phyloP scores from a whole-genome alignment of 37 sponge, comb jelly and placozoan genomes.

The Diacarnus erythraeanus region DNA sequence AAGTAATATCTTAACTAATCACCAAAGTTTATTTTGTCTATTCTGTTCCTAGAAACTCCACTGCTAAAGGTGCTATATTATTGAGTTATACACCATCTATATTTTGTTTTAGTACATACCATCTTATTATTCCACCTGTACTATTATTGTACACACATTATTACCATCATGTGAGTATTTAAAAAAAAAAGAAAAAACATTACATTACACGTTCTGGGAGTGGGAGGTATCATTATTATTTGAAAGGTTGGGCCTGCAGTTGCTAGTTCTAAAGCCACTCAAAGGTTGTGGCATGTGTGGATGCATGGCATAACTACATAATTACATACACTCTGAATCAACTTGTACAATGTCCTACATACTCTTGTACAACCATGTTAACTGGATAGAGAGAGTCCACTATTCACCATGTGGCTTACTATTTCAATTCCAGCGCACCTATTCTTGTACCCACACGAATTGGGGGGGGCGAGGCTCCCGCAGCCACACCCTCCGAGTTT shows the following conservation, averaged over 20 bases:
- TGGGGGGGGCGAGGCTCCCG: no score
- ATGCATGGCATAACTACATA: no score
- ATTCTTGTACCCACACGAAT: no score
- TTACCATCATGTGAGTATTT: conserved; percentile 1
- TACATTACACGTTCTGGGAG: no score
- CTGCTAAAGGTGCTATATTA: no score
- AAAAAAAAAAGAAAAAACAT: conserved; percentile 4
- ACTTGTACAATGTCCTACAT: no score
- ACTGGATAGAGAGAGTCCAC: no score
- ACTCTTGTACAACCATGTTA: no score
- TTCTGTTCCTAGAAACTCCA: neutral
- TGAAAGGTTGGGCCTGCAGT: neutral
- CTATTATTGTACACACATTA: conserved; percentile 3
- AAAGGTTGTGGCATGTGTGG: neutral
- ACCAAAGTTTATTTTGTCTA: neutral
- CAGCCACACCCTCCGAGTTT: conserved; percentile 1
- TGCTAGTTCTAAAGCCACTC: no score
- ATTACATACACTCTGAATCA: no score
- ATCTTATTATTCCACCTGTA: neutral
- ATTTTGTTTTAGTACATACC: neutral
- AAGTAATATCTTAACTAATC: conserved; percentile 1
- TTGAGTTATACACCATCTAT: neutral
- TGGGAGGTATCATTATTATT: neutral
- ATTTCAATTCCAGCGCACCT: no score
- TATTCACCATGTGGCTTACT: no score